A percentile compares a stretch with the other conserved stretches of the same genome.
Conservation (phyloP, 2,113 vertebrate genomes). For the Microcebus jonahi region DNA sequence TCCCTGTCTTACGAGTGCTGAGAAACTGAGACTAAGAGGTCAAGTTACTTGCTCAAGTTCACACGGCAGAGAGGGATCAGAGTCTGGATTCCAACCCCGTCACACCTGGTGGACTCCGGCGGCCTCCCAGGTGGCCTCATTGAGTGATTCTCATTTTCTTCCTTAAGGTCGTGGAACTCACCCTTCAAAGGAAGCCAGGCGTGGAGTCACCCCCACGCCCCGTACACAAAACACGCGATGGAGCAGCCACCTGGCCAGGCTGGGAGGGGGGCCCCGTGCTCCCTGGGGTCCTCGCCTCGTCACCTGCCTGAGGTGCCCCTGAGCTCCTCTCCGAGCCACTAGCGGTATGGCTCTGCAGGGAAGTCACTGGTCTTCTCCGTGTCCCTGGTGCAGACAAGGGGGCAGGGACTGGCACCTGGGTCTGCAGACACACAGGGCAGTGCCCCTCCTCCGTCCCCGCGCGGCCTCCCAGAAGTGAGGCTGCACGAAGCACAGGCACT, state of each 20-base stretch:
- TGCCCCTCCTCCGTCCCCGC: accelerated
- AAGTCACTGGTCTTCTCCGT: neutral
- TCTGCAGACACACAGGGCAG: neutral
- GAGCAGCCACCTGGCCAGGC: accelerated
- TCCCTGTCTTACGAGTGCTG: neutral
- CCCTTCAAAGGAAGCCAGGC: neutral
- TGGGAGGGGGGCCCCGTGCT: neutral
- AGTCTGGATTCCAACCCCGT: neutral
- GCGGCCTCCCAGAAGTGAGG: neutral
- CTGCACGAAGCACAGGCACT: neutral
- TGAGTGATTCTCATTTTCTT: too few relatives aligned
- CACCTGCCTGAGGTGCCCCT: too few relatives aligned
- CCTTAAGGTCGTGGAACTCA: neutral
- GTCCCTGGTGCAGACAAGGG: accelerated
- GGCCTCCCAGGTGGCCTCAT: neutral
- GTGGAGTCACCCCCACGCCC: neutral
- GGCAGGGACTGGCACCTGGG: accelerated
- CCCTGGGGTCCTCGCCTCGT: accelerated
- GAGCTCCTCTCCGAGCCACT: neutral
- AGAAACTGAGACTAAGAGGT: neutral
- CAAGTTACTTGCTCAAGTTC: neutral
- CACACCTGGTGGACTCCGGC: neutral
- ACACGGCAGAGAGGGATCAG: neutral
- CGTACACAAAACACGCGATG: accelerated
- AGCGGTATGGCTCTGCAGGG: neutral